Evolutionary conservation across 2,888 invertebrate genomes (phyloP).

Genomic region (Notodonta dromedarius): DNA sequence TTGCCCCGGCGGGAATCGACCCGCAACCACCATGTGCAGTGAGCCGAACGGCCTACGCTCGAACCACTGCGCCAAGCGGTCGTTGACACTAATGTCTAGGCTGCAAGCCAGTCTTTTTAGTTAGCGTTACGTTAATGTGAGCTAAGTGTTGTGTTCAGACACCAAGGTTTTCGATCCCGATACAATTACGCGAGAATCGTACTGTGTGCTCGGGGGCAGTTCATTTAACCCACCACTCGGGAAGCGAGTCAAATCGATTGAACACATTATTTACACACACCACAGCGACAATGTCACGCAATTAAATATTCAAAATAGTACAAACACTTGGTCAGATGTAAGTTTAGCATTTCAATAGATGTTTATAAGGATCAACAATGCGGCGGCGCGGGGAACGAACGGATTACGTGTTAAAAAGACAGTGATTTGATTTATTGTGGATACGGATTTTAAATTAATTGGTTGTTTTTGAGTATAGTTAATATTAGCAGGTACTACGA

Average conservation of each 20-base stretch:
- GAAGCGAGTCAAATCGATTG: constrained; percentile 49
- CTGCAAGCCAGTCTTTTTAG: too few relatives aligned
- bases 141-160: too few relatives aligned
- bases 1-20: too few relatives aligned
- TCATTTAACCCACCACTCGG: constrained; percentile 1
- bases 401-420: constrained; percentile 43
- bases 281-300: constrained; percentile 66
- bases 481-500: too few relatives aligned
- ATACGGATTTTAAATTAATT: neutral
- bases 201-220: neutral
- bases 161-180: too few relatives aligned
- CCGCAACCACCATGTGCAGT: too few relatives aligned
- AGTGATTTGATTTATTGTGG: constrained; percentile 37
- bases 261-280: constrained; percentile 47
- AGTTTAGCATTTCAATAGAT: constrained; percentile 57
- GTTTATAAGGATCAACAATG: constrained; percentile 54
- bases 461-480: too few relatives aligned
- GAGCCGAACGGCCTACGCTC: too few relatives aligned
- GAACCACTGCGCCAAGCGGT: too few relatives aligned
- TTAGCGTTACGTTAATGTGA: too few relatives aligned
- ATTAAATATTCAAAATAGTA: constrained; percentile 69
- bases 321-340: constrained; percentile 36
- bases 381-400: constrained; percentile 38
- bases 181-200: too few relatives aligned
- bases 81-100: too few relatives aligned